Conservation (phyloP, 2,113 vertebrate species). For the Madoqua kirkii region DNA sequence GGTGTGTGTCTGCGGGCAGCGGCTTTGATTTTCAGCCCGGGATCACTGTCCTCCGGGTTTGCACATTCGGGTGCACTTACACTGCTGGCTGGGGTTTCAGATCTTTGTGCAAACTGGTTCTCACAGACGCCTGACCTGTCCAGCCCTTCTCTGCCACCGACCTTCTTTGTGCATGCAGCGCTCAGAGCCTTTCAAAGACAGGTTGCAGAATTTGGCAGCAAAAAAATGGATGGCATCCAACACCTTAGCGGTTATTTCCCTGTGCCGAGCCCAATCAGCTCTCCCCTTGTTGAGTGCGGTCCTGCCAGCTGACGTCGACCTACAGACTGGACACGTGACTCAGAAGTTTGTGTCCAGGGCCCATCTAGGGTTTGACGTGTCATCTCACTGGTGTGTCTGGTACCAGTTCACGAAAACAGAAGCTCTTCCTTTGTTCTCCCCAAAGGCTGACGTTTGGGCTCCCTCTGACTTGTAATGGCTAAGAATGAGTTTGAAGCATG, state of each 20-base stretch:
- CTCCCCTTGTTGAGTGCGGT: not conserved
- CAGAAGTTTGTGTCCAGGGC: not conserved
- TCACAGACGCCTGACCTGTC: slow-evolving; percentile 31
- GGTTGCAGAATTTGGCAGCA: not conserved
- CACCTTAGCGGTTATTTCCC: not conserved
- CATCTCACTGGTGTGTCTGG: not conserved
- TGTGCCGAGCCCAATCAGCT: not conserved
- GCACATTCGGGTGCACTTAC: slow-evolving; percentile 25
- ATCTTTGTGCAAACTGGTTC: slow-evolving; percentile 61
- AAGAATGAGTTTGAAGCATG: not conserved
- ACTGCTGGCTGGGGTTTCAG: slow-evolving; percentile 57
- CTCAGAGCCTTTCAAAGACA: slow-evolving; percentile 30
- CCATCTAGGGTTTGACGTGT: not conserved
- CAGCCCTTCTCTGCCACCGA: slow-evolving; percentile 61
- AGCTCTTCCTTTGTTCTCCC: not conserved
- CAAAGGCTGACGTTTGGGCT: not conserved
- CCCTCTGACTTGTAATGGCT: not conserved
- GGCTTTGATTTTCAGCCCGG: slow-evolving; percentile 64
- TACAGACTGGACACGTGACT: not conserved
- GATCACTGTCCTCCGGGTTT: slow-evolving; percentile 58
- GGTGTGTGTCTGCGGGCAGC: slow-evolving; percentile 26
- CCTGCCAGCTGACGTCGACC: not conserved
- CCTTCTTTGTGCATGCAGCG: slow-evolving; percentile 36
- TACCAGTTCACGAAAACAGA: not conserved
- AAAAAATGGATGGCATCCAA: not conserved